These are phyloP conservation scores for Aramus guarauna DNA, from an alignment of 2,113 vertebrate species.

Conservation along the genomic window DNA sequence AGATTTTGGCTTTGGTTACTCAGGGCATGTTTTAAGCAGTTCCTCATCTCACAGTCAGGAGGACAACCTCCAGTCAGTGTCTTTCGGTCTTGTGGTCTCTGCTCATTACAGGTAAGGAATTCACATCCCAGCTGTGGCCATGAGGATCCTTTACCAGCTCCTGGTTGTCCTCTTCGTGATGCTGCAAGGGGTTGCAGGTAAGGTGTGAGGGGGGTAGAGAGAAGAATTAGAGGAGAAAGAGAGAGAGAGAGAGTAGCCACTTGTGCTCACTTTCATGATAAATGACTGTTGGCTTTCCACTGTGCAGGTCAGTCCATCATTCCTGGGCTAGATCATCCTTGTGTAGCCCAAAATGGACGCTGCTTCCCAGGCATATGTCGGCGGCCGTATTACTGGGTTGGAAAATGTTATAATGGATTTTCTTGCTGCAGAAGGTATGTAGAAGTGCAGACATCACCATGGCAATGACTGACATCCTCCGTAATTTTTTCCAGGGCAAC, in stretches of 20 bases:
- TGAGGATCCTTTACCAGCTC: constrained; percentile 21
- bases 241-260: background rate
- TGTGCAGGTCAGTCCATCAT: background rate
- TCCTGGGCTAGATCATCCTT: rapidly evolving
- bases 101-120: background rate
- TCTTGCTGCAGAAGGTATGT: background rate
- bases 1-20: background rate
- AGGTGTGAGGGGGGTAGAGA: background rate
- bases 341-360: rapidly evolving
- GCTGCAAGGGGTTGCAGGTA: constrained; percentile 10
- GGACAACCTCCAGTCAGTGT: background rate
- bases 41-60: background rate
- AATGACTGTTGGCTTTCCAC: background rate
- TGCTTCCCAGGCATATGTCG: background rate
- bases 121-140: background rate
- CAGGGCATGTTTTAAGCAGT: background rate
- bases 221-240: background rate
- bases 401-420: rapidly evolving
- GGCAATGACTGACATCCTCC: background rate
- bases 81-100: background rate
- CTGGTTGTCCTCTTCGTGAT: background rate
- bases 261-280: background rate
- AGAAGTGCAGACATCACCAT: background rate
- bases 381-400: background rate
- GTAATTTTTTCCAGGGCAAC: background rate